phyloP scores from a whole-genome alignment of 2,797 vertebrate species.

The Columba guinea region DNA sequence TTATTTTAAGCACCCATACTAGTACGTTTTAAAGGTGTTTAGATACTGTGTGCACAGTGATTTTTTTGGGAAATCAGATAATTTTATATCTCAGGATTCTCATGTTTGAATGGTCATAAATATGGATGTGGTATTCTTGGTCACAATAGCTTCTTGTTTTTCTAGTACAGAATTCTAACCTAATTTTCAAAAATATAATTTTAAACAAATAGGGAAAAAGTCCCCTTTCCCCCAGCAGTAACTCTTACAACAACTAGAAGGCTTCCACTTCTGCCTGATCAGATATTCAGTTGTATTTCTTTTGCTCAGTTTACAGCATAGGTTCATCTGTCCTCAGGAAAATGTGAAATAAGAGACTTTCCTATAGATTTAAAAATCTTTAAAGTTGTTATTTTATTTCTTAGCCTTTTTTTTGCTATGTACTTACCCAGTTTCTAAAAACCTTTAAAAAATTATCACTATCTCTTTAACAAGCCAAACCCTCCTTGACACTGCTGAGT shows the following conservation, averaged over 20 bases:
- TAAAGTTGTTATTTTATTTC: background rate
- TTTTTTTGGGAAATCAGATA: background rate
- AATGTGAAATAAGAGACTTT: background rate
- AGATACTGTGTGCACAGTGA: background rate
- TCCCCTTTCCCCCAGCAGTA: accelerated
- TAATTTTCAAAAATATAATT: background rate
- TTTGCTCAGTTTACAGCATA: background rate
- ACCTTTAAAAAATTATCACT: background rate
- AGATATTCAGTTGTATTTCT: background rate
- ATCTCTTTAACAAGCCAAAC: background rate
- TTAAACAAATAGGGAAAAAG: background rate
- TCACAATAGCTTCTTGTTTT: background rate
- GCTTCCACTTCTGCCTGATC: background rate
- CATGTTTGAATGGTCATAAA: background rate
- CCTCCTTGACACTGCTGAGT: background rate
- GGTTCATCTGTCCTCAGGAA: background rate
- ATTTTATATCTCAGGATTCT: background rate
- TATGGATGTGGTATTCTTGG: background rate
- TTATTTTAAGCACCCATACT: background rate
- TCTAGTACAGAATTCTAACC: background rate
- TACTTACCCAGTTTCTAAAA: background rate
- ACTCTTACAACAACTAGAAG: background rate
- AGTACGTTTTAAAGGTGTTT: background rate
- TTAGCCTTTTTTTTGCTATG: background rate
- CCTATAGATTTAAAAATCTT: background rate